phyloP scores from a whole-genome alignment of 2,888 invertebrate species.

The Branchipolynoe longqiensis region DNA sequence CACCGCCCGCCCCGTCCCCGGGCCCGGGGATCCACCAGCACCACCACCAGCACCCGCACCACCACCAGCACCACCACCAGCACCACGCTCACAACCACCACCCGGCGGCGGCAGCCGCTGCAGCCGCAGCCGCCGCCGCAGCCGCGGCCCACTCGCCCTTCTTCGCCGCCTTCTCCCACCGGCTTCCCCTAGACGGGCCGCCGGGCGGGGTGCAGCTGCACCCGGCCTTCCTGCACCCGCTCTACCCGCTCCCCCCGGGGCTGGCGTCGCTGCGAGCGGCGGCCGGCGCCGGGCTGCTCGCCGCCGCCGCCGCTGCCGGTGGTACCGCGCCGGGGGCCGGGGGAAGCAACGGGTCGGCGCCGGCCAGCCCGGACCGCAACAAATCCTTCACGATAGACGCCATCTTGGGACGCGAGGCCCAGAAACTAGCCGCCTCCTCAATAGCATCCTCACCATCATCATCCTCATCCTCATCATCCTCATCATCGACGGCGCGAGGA shows the following conservation, averaged over 20 bases:
- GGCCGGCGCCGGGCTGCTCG: not conserved
- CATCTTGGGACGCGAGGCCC: constrained; percentile 24
- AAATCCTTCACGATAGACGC: constrained; percentile 60
- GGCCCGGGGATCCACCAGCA: too few species aligned
- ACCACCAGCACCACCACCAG: not conserved
- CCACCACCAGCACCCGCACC: too few species aligned
- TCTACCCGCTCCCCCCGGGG: constrained; percentile 42
- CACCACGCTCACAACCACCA: constrained; percentile 21
- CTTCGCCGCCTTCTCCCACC: constrained; percentile 43
- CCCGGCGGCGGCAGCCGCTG: not conserved
- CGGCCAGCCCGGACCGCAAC: constrained; percentile 10
- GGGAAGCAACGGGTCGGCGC: not conserved
- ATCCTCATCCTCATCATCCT: too few species aligned
- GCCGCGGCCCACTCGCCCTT: constrained; percentile 24
- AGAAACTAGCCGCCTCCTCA: constrained; percentile 2
- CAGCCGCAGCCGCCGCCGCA: not conserved
- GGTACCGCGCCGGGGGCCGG: not conserved
- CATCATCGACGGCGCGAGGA: too few species aligned
- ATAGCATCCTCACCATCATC: too few species aligned
- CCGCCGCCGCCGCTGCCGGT: constrained; percentile 14
- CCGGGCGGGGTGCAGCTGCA: constrained; percentile 26
- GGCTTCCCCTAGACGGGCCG: not conserved
- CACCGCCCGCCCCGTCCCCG: constrained; percentile 24
- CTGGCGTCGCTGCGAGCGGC: constrained; percentile 41
- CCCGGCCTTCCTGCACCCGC: constrained; percentile 58